phyloP scores from a whole-genome alignment of 2,888 invertebrate species.

The Allophyes oxyacanthae region DNA sequence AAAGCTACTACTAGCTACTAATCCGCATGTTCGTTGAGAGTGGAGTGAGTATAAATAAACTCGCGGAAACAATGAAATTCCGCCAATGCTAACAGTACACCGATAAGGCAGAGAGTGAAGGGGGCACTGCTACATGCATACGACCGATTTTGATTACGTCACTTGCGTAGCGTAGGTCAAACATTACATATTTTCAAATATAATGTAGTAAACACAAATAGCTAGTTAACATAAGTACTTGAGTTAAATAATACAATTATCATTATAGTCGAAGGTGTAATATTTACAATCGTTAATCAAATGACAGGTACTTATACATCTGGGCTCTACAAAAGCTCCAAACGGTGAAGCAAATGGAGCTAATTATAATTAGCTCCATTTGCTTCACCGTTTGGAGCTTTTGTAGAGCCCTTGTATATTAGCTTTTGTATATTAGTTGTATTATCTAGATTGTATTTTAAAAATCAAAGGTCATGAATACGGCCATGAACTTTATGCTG shows the following conservation, averaged over 20 bases:
- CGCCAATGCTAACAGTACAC: conserved; percentile 56
- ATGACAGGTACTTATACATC: conserved; percentile 23
- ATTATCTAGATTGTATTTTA: conserved; percentile 36
- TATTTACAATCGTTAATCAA: conserved; percentile 8
- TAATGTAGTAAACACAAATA: conserved; percentile 22
- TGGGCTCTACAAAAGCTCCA: conserved; percentile 16
- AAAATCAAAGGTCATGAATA: conserved; percentile 56
- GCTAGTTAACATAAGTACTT: conserved; percentile 31
- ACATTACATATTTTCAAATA: conserved; percentile 48
- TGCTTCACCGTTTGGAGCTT: conserved; percentile 4
- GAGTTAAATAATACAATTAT: conserved; percentile 25
- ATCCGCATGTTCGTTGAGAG: conserved; percentile 65
- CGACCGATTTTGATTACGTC: conserved; percentile 54
- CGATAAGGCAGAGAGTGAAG: conserved; percentile 59
- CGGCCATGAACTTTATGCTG: conserved; percentile 59
- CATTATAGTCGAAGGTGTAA: conserved; percentile 31
- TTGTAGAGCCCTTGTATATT: conserved; percentile 16
- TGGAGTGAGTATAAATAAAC: conserved; percentile 61
- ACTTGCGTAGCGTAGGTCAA: conserved; percentile 52
- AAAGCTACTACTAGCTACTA: conserved; percentile 41
- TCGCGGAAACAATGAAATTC: conserved; percentile 64
- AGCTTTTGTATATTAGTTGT: conserved; percentile 13
- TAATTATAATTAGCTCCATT: conserved; percentile 37
- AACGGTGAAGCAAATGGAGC: conserved; percentile 10
- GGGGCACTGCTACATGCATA: conserved; percentile 51